Conservation (phyloP, 2,888 invertebrate genomes). For the Phania funesta region DNA sequence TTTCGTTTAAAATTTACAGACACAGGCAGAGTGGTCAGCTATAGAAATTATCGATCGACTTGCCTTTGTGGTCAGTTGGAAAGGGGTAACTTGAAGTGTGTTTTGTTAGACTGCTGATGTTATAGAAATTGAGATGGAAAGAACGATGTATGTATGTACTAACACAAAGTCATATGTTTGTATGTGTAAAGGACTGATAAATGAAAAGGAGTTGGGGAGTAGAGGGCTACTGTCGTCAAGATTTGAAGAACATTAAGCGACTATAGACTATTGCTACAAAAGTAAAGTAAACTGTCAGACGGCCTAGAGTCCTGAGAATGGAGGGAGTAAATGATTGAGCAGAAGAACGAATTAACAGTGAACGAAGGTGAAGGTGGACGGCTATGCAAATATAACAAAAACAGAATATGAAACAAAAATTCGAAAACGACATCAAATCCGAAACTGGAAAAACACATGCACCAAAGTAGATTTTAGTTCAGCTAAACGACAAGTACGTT, state of each 20-base stretch:
- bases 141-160: neutral
- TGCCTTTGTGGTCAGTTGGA: slow-evolving; percentile 78
- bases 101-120: slow-evolving; percentile 42
- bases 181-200: neutral
- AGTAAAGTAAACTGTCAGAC: slow-evolving; percentile 48
- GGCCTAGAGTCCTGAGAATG: slow-evolving; percentile 39
- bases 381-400: slow-evolving; percentile 31
- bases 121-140: slow-evolving; percentile 72
- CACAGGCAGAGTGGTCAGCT: slow-evolving; percentile 78
- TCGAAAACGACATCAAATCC: slow-evolving; percentile 19
- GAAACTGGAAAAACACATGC: slow-evolving; percentile 1
- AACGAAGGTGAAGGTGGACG: slow-evolving; percentile 45
- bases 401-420: slow-evolving; percentile 31
- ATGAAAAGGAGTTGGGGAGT: neutral
- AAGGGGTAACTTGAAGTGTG: slow-evolving; percentile 61
- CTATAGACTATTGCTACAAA: slow-evolving; percentile 44
- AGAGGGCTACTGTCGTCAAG: slow-evolving; percentile 19
- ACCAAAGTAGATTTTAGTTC: slow-evolving; percentile 70
- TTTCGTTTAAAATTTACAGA: slow-evolving; percentile 76
- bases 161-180: neutral
- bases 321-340: slow-evolving; percentile 43
- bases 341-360: slow-evolving; percentile 42
- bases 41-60: slow-evolving; percentile 80
- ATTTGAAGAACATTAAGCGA: slow-evolving; percentile 56
- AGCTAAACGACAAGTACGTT: slow-evolving; percentile 77